A percentile compares a stretch with the other conserved stretches of the same genome.
Evolutionary conservation across 2,888 invertebrate species (phyloP).

Genomic region (Heliconius charithonia): DNA sequence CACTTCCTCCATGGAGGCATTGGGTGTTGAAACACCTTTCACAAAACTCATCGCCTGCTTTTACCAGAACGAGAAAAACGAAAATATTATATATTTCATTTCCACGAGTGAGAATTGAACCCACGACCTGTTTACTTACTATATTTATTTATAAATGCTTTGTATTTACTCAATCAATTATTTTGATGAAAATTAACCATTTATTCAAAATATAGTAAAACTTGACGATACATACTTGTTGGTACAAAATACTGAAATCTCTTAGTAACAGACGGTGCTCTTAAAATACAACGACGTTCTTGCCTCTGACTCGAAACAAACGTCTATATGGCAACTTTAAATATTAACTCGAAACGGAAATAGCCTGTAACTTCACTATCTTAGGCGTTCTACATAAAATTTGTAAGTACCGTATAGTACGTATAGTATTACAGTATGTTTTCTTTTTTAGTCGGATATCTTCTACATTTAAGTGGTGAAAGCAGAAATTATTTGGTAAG

Average conservation of each 20-base stretch:
- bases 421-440: neutral
- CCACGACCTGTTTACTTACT: too few relatives aligned
- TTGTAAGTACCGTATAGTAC: too few relatives aligned
- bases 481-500: neutral
- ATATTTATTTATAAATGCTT: too few relatives aligned
- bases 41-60: too few relatives aligned
- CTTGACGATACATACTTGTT: neutral
- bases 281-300: constrained; percentile 8
- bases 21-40: too few relatives aligned
- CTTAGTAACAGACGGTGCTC: neutral
- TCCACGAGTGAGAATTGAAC: too few relatives aligned
- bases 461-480: neutral
- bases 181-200: too few relatives aligned
- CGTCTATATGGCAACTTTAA: neutral
- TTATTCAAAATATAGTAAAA: neutral
- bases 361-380: neutral
- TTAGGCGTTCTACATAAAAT: neutral
- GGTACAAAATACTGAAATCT: neutral
- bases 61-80: too few relatives aligned
- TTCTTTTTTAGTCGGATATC: neutral
- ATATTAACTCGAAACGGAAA: neutral
- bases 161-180: too few relatives aligned
- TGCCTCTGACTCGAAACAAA: neutral
- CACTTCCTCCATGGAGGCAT: too few relatives aligned
- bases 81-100: too few relatives aligned